A percentile compares a stretch with the other conserved stretches of the same genome.
These are phyloP conservation scores for Corythoichthys haematopterus DNA, from an alignment of 2,113 vertebrate species.

Conservation along the genomic window DNA sequence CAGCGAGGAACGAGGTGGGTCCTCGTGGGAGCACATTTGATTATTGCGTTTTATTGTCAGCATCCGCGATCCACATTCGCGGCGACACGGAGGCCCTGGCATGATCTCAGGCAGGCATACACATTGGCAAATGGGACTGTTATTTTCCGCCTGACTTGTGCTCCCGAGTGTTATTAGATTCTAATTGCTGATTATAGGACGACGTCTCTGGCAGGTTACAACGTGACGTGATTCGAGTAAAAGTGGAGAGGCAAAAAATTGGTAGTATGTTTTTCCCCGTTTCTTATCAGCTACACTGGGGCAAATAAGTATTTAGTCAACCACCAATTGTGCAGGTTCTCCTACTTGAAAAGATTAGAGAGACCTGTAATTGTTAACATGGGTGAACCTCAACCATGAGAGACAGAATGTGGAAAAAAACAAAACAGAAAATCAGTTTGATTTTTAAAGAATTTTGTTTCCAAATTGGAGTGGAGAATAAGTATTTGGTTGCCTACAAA, in stretches of 20 bases:
- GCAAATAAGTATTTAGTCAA: too few species aligned
- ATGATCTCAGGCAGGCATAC: neutral
- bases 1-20: neutral
- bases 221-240: neutral
- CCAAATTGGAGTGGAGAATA: too few species aligned
- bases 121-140: neutral
- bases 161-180: neutral
- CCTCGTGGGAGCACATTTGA: conserved; percentile 5
- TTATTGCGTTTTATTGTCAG: conserved; percentile 1
- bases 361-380: too few species aligned
- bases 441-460: too few species aligned
- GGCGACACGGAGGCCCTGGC: neutral
- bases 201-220: neutral
- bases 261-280: neutral
- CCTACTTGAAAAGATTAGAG: too few species aligned
- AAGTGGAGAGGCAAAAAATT: neutral
- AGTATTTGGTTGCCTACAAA: too few species aligned
- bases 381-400: too few species aligned
- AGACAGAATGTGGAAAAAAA: too few species aligned
- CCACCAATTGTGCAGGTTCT: too few species aligned
- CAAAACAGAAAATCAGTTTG: too few species aligned
- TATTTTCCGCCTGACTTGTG: neutral
- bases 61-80: neutral
- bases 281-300: too few species aligned
- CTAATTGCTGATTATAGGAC: conserved; percentile 2